phyloP scores from a whole-genome alignment of 1,140 invertebrate genomes.

The Temnothorax longispinosus region DNA sequence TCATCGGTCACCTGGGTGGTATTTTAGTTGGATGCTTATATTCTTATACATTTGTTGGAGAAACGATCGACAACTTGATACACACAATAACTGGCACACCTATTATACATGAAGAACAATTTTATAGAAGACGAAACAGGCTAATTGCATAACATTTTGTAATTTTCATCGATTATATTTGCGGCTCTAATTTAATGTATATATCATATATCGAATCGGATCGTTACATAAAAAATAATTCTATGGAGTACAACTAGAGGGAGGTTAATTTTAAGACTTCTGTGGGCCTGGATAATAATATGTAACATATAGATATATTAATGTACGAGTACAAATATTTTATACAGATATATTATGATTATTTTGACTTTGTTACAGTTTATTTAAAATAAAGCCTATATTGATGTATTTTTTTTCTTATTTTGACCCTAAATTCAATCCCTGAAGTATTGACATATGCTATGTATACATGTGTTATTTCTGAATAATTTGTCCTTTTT shows the following conservation, averaged over 20 bases:
- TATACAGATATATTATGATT: not conserved
- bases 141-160: not conserved
- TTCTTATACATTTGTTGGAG: constrained; percentile 88
- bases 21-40: constrained; percentile 90
- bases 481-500: not conserved
- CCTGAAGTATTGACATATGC: not conserved
- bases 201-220: not conserved
- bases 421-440: not conserved
- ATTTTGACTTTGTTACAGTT: not conserved
- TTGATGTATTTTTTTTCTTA: not conserved
- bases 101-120: constrained; percentile 83
- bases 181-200: not conserved
- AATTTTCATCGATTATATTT: not conserved
- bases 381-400: not conserved
- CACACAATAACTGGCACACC: constrained; percentile 80
- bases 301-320: not conserved
- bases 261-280: not conserved
- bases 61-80: constrained; percentile 85
- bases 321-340: not conserved
- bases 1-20: constrained; percentile 90
- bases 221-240: not conserved
- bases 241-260: not conserved
- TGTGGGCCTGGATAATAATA: not conserved
- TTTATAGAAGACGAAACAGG: constrained; percentile 78
- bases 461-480: not conserved